phyloP scores from a whole-genome alignment of 2,797 vertebrate species.

The Enteromius viviparus region DNA sequence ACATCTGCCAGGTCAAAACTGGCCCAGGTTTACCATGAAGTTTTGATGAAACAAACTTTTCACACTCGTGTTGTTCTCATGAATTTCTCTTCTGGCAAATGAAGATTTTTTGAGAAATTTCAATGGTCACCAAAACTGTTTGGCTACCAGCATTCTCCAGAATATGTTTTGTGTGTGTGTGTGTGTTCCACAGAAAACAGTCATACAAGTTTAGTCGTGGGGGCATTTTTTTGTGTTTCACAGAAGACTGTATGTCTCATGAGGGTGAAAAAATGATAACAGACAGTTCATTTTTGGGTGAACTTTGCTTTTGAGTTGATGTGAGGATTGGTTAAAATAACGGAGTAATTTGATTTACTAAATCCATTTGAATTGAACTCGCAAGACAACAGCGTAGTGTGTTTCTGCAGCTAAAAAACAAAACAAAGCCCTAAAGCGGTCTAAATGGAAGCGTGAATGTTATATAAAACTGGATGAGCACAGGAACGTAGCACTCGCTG shows the following conservation, averaged over 20 bases:
- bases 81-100: not conserved
- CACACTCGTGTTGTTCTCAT: not conserved
- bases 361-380: not conserved
- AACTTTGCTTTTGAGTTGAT: not conserved
- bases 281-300: not conserved
- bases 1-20: not conserved
- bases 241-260: not conserved
- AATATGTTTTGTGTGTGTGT: no score
- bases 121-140: not conserved
- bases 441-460: constrained; percentile 6
- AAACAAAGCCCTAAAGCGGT: not conserved
- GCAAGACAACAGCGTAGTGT: not conserved
- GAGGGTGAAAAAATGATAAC: constrained; percentile 3
- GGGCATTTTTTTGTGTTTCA: not conserved
- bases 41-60: not conserved
- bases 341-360: not conserved
- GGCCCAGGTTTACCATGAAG: not conserved
- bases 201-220: not conserved
- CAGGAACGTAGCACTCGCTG: not conserved
- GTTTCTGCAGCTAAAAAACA: not conserved
- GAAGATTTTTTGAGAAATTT: not conserved
- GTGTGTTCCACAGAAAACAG: not conserved
- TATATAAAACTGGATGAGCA: constrained; percentile 16
- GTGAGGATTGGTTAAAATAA: constrained; percentile 6
- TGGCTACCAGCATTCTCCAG: not conserved